Base-by-base conservation (phyloP, 2,797 vertebrate species). In the Monodelphis domestica region DNA sequence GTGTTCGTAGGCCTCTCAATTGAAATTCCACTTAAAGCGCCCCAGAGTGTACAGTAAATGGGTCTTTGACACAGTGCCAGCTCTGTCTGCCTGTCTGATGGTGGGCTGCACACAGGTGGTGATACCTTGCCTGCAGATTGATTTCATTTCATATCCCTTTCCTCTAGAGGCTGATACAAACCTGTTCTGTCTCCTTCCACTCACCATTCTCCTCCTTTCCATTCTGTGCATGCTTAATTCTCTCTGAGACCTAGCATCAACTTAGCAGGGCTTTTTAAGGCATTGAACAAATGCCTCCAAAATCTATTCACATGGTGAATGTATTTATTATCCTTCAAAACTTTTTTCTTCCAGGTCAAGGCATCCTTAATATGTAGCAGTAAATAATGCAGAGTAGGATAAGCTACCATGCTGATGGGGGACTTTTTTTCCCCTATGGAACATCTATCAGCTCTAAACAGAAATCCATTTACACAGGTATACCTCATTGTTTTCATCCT, bases 71-170 rank as follows among this genome's bases (percentile, higher is more conserved):
- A 3, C 0, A 7, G 14, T 45, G 63, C 63, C 5, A 12, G 54
- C 26, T 57, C 4, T 0, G n/a, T 12, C 53, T 6, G 0, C 3
- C 12, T 21, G 7, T 12, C 5, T 45, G 26, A n/a, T 11, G 14
- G 63, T 90, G 51, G 63, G 38, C 24, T 45, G 12, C 29, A 89
- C 24, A 12, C 28, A 1, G 21, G 12, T 26, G 26, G 51, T 52
- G 38, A 14, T 91, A 51, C n/a, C 89, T 6, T 29, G 14, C 70
- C 53, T 90, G 90, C 92, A 93, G 94, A 52, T 28, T 33, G 30
- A 9, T 89, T 94, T 87, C 96, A 9, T 89, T 94, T 87, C 96
- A 92, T 3, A 91, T 88, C 93, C 57, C 59, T 24, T 78, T 94
- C 51, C 21, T 89, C 94, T 14, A 10, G 92, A 95, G 92, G 89